Percentiles rank a stretch among this genome's conserved stretches.
Evolutionary conservation across 2,888 invertebrate genomes (phyloP).

Genomic region (Himalopsyche kuldschensis): DNA sequence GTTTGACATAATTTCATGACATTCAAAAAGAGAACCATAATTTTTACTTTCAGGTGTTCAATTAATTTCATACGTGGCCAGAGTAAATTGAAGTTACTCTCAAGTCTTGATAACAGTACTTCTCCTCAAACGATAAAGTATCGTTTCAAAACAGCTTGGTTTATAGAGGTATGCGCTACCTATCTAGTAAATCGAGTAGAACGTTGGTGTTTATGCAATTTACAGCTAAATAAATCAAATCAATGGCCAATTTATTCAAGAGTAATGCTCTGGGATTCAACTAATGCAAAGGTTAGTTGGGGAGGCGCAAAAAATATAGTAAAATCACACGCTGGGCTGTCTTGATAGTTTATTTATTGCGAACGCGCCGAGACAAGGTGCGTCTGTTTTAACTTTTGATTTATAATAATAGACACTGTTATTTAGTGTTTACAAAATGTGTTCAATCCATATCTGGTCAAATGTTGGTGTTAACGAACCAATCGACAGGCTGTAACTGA

Average conservation of each 20-base stretch:
- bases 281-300: neutral
- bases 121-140: neutral
- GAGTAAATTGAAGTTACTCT: too few relatives aligned
- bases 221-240: slow-evolving; percentile 9
- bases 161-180: slow-evolving; percentile 8
- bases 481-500: neutral
- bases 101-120: neutral
- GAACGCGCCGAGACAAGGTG: neutral
- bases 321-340: slow-evolving; percentile 2
- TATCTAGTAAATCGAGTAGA: slow-evolving; percentile 1
- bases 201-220: slow-evolving; percentile 3
- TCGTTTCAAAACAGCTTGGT: neutral
- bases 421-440: slow-evolving; percentile 2
- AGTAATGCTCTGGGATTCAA: neutral
- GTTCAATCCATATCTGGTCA: neutral
- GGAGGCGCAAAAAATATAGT: neutral
- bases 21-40: too few relatives aligned
- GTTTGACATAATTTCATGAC: too few relatives aligned
- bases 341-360: neutral
- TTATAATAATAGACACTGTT: neutral
- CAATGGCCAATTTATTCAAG: slow-evolving; percentile 14
- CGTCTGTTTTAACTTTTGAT: neutral
- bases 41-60: too few relatives aligned
- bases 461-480: neutral
- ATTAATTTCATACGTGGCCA: too few relatives aligned